Evolutionary conservation across 2,113 vertebrate genomes (phyloP).

Genomic region (Dermatemys mawii): DNA sequence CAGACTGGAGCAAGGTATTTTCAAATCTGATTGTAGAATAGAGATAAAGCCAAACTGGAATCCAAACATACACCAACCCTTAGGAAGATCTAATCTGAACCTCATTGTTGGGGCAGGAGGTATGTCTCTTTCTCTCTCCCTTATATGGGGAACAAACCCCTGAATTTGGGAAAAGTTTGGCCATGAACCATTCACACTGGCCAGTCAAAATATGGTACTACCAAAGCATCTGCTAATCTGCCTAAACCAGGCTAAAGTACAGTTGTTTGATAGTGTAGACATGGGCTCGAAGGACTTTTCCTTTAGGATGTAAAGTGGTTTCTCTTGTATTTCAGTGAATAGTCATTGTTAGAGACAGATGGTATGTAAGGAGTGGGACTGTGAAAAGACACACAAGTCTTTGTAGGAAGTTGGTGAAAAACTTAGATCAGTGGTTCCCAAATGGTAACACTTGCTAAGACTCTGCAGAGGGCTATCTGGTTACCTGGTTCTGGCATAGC

Average conservation of each 20-base stretch:
- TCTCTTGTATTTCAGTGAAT: background rate
- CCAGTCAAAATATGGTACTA: background rate
- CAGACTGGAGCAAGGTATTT: rapidly evolving
- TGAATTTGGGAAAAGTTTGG: background rate
- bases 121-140: background rate
- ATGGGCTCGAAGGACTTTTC: background rate
- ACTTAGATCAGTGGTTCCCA: background rate
- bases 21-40: background rate
- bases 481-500: background rate
- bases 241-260: background rate
- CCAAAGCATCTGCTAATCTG: background rate
- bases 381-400: background rate
- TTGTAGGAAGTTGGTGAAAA: background rate
- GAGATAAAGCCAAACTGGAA: background rate
- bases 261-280: background rate
- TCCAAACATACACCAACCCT: background rate
- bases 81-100: background rate
- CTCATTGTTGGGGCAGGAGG: background rate
- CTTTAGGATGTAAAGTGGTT: background rate
- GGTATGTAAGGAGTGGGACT: background rate
- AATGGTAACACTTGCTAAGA: background rate
- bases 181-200: background rate
- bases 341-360: background rate
- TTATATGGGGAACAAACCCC: background rate
- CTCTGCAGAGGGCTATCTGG: background rate